These are phyloP conservation scores for Phenganax stokvisi DNA, from an alignment of 92 coral and sea anemone species.

Conservation along the genomic window DNA sequence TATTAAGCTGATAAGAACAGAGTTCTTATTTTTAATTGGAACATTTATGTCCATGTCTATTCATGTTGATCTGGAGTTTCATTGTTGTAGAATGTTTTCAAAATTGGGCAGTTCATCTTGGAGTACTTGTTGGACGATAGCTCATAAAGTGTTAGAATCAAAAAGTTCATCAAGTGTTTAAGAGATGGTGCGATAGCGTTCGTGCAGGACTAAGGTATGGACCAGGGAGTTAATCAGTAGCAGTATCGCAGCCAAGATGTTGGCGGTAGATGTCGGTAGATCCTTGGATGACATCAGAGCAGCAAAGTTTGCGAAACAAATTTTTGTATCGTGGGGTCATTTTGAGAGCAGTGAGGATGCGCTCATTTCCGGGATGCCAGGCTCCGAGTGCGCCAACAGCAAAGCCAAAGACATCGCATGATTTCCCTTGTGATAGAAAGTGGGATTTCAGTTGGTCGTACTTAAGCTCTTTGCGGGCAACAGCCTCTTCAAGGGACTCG, in stretches of 20 bases:
- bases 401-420: neutral
- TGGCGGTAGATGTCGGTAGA: too few species aligned
- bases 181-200: too few species aligned
- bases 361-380: neutral
- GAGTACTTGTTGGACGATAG: too few species aligned
- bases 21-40: neutral
- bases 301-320: neutral
- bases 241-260: too few species aligned
- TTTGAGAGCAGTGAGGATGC: neutral
- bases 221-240: too few species aligned
- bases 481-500: neutral
- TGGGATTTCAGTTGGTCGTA: neutral
- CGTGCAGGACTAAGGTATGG: too few species aligned
- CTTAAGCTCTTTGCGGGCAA: neutral
- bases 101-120: too few species aligned
- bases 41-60: too few species aligned
- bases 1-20: conserved; percentile 94
- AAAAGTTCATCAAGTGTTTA: too few species aligned
- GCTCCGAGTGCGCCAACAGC: neutral
- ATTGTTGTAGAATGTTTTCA: too few species aligned
- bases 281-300: neutral
- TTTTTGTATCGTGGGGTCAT: neutral
- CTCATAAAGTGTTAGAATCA: too few species aligned
- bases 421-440: neutral
- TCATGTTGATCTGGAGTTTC: too few species aligned